Evolutionary conservation across 2,888 invertebrate species (phyloP).

Genomic region (Eumacrocentrus americanus): DNA sequence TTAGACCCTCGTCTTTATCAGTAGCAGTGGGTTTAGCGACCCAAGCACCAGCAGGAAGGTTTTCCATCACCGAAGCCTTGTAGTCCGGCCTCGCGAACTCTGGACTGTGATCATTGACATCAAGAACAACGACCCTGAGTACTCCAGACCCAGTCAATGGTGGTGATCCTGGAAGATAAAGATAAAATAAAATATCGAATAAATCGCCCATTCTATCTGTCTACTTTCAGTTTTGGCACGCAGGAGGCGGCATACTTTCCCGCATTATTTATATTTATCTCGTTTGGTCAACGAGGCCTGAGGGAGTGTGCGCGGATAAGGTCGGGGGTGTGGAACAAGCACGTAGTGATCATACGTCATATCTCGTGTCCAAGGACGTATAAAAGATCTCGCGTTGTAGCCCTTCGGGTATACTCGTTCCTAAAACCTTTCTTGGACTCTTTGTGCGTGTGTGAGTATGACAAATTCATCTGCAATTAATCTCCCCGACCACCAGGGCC

Average conservation of each 20-base stretch:
- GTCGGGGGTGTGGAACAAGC: constrained; percentile 26
- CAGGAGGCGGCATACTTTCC: not conserved
- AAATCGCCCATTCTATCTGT: not conserved
- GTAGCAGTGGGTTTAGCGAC: constrained; percentile 80
- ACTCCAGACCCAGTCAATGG: constrained; percentile 92
- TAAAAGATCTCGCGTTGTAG: not conserved
- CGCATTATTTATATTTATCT: constrained; percentile 1
- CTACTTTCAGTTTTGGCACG: constrained; percentile 8
- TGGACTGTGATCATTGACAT: constrained; percentile 93
- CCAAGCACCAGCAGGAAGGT: constrained; percentile 77
- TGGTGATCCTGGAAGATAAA: constrained; percentile 76
- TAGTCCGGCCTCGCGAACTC: constrained; percentile 85
- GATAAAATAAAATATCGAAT: not conserved
- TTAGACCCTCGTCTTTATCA: constrained; percentile 83
- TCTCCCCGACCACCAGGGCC: constrained; percentile 28
- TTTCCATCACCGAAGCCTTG: constrained; percentile 80
- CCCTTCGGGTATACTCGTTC: constrained; percentile 5
- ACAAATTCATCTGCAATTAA: constrained; percentile 38
- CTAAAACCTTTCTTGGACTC: constrained; percentile 2
- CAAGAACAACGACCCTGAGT: constrained; percentile 87
- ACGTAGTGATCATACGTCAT: constrained; percentile 31
- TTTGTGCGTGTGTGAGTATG: constrained; percentile 31
- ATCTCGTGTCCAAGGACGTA: constrained; percentile 15
- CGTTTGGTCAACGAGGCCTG: constrained; percentile 1
- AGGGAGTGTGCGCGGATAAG: constrained; percentile 13